phyloP scores from a whole-genome alignment of 2,797 vertebrate species.

The Adelosebastes latens region DNA sequence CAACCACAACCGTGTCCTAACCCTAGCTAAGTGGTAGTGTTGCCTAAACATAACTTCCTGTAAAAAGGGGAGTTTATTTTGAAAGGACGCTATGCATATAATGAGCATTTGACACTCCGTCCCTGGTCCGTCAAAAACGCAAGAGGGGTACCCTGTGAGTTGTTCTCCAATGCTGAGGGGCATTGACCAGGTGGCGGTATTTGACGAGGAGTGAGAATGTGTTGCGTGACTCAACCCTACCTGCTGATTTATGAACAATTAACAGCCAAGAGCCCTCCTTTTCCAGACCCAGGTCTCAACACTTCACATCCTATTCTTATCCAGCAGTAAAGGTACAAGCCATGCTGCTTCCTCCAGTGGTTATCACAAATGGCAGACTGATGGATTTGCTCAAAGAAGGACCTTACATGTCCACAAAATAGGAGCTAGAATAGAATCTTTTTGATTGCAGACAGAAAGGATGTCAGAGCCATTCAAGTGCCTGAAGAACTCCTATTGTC shows the following conservation, averaged over 20 bases:
- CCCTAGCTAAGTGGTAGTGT: too few relatives aligned
- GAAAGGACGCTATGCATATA: neutral
- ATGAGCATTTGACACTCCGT: neutral
- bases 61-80: neutral
- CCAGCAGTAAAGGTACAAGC: neutral
- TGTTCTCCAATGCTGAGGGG: too few relatives aligned
- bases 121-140: neutral
- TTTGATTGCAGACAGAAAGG: slow-evolving; percentile 52
- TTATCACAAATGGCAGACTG: slow-evolving; percentile 1
- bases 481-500: neutral
- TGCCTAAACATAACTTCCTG: too few relatives aligned
- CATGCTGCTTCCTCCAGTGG: neutral
- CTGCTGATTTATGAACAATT: neutral
- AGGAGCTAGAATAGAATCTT: slow-evolving; percentile 31
- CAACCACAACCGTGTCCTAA: too few relatives aligned
- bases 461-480: slow-evolving; percentile 23
- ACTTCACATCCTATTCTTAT: neutral
- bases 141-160: too few relatives aligned
- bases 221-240: neutral
- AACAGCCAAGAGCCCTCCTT: neutral
- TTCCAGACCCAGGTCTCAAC: neutral
- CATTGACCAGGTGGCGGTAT: too few relatives aligned
- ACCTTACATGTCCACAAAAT: slow-evolving; percentile 10
- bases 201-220: too few relatives aligned
- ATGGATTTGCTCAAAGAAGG: slow-evolving; percentile 18